Evolutionary conservation across 1,140 invertebrate genomes (phyloP).

Genomic region (Calephelis virginiensis): DNA sequence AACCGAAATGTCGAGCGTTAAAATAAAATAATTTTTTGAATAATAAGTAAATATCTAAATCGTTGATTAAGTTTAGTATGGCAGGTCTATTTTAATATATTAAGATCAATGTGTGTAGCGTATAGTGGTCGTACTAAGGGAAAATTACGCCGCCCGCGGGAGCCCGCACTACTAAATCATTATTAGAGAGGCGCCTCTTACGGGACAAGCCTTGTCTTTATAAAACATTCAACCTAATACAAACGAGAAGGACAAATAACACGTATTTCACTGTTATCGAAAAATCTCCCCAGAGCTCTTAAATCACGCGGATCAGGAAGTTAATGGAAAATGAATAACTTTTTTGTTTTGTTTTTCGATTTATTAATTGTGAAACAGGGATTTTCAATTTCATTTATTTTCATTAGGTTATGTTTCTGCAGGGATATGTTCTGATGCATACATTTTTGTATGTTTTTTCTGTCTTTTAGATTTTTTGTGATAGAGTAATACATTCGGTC

Average conservation of each 20-base stretch:
- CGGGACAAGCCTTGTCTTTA: constrained; percentile 60
- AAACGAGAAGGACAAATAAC: constrained; percentile 57
- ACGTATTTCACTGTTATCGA: constrained; percentile 19
- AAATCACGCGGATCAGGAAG: constrained; percentile 8
- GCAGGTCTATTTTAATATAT: background rate
- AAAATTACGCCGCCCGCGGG: constrained; percentile 68
- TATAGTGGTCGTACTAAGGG: constrained; percentile 49
- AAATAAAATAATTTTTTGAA: too few relatives aligned
- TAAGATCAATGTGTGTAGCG: background rate
- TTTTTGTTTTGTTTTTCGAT: constrained; percentile 3
- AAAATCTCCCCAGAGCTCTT: constrained; percentile 15
- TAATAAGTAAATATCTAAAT: background rate
- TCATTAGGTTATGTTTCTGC: background rate
- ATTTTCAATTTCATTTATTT: background rate
- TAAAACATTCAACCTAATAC: constrained; percentile 72
- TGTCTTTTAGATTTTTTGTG: too few relatives aligned
- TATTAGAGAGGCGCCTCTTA: constrained; percentile 53
- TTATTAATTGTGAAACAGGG: background rate
- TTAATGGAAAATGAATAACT: constrained; percentile 15
- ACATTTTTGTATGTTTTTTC: too few relatives aligned
- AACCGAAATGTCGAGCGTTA: too few relatives aligned
- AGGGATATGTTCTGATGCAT: background rate
- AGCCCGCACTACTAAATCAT: constrained; percentile 63
- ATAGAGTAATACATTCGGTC: too few relatives aligned
- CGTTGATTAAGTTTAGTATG: background rate